These are phyloP conservation scores for Naja naja DNA, from an alignment of 2,113 vertebrate genomes.

Conservation along the genomic window DNA sequence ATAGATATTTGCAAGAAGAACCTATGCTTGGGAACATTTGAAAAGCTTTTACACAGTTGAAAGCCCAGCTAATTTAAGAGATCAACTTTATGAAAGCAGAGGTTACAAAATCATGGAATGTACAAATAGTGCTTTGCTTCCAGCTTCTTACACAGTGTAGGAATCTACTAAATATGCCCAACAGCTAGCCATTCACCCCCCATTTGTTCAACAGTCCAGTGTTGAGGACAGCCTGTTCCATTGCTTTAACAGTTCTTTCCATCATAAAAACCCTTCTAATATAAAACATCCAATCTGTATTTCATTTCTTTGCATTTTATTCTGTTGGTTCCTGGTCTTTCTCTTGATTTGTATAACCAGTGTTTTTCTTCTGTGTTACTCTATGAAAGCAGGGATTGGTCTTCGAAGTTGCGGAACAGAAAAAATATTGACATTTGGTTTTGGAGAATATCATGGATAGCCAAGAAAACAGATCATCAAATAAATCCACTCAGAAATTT, in stretches of 20 bases:
- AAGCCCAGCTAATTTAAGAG: not conserved
- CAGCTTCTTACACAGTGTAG: not conserved
- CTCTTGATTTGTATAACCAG: not conserved
- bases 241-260: not conserved
- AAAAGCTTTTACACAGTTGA: not conserved
- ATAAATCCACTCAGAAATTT: not conserved
- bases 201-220: not conserved
- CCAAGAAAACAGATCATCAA: not conserved
- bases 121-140: not conserved
- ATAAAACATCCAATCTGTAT: not conserved
- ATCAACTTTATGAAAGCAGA: not conserved
- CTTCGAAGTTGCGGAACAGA: not conserved
- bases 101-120: not conserved
- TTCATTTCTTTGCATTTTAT: not conserved
- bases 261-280: not conserved
- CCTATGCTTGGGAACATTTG: not conserved
- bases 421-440: not conserved
- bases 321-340: not conserved
- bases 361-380: not conserved
- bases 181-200: not conserved
- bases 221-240: not conserved
- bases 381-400: not conserved
- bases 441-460: not conserved
- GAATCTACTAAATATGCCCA: not conserved
- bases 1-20: not conserved